Percentiles rank a stretch among this genome's conserved stretches.
Evolutionary conservation across 2,113 vertebrate species (phyloP).

Genomic region (Podiceps cristatus): DNA sequence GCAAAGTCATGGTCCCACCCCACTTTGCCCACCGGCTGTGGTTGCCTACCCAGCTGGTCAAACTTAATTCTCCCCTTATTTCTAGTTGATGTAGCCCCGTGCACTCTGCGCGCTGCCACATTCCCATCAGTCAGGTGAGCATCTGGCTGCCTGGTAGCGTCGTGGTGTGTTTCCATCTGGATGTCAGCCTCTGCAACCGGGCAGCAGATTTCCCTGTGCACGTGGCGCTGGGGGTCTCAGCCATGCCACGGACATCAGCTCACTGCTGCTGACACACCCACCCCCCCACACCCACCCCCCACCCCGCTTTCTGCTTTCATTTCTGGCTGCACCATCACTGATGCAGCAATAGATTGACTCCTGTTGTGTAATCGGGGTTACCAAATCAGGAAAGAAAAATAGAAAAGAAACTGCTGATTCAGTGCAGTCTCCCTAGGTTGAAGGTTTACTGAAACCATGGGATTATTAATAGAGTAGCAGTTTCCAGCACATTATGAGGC

Average conservation of each 20-base stretch:
- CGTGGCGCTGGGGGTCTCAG: fast-evolving
- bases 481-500: background rate
- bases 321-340: background rate
- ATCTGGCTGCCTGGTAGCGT: background rate
- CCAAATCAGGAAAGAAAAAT: slow-evolving; percentile 21
- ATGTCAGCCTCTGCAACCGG: background rate
- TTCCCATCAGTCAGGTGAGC: background rate
- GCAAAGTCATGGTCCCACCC: background rate
- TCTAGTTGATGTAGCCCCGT: background rate
- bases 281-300: background rate
- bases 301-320: background rate
- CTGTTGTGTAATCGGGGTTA: slow-evolving; percentile 40
- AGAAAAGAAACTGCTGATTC: slow-evolving; percentile 54
- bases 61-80: background rate
- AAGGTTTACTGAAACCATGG: slow-evolving; percentile 3
- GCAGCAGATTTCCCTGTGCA: background rate
- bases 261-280: no score
- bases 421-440: background rate
- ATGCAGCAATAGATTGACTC: background rate
- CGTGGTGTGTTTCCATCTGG: fast-evolving
- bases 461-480: slow-evolving; percentile 9
- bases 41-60: background rate
- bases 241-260: fast-evolving
- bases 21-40: background rate
- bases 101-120: fast-evolving